Base-by-base conservation (phyloP, 2,888 invertebrate genomes). In the Cryptocephalus primarius region DNA sequence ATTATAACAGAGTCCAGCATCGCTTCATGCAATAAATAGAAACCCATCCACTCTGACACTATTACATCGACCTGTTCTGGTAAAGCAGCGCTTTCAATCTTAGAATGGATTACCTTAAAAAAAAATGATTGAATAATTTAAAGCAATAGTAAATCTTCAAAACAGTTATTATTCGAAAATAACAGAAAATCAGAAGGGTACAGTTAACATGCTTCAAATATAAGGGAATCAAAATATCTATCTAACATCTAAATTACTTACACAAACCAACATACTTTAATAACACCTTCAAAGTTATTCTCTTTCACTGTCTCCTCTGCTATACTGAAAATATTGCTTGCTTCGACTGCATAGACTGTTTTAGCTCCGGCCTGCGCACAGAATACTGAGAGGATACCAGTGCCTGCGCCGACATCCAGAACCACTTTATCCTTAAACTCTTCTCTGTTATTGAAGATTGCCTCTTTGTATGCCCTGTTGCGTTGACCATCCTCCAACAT, bases 1-100 rank as follows among this genome's bases (percentile, higher is more conserved):
- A 72, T 72, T 9, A 95, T 70, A 3, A 96, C 86, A 0, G 93
- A 90, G 66, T 93, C 88, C 45, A 96, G 67, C 96, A 96, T 96
- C 8, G 89, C 92, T 70, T 96, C 95, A 64, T 94, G 95, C 11
- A 96, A 71, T 33, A 96, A 74, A 70, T 92, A 94, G 69, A 95
- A 94, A 0, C 95, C 95, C 95, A 96, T 96, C 95, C 95, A 96
- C 72, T 96, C 95, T 0, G 94, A 94, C 6, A 96, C 80, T 52
- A 96, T 88, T 9, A 91, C 78, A 68, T 95, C 94, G 1, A 90
- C 87, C 68, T 85, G 82, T 52, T 67, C 71, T 1, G 85, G 82
- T 43, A 88, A 67, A 1, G 68, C 64, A 3, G 91, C 75, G 61
- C 91, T 83, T 73, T 93, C 92, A 8, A 90, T 78, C 72, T 74